Evolutionary conservation across 2,797 vertebrate species (phyloP).

Genomic region (Scleropages formosus): DNA sequence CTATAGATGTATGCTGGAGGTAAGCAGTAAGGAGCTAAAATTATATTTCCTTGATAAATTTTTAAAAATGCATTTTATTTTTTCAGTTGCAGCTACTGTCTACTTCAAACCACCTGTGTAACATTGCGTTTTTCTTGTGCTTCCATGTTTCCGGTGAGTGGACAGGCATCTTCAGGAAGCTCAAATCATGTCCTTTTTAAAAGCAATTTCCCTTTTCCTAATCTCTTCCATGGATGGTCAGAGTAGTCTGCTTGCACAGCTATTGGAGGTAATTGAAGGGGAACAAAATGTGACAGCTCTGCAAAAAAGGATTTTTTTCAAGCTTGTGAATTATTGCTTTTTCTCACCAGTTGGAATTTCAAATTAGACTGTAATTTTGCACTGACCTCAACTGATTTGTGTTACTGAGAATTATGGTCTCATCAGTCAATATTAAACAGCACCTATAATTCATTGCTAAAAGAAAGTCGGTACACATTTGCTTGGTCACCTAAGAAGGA

Average conservation of each 20-base stretch:
- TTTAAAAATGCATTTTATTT: too few species aligned
- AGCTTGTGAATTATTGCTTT: conserved; percentile 8
- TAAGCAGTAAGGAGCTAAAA: too few species aligned
- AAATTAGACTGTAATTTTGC: not conserved
- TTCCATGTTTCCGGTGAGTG: not conserved
- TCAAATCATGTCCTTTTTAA: not conserved
- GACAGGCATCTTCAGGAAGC: not conserved
- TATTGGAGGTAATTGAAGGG: not conserved
- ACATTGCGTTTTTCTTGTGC: too few species aligned
- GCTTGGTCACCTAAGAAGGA: not conserved
- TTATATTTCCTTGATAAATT: too few species aligned
- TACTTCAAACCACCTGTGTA: too few species aligned
- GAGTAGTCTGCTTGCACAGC: not conserved
- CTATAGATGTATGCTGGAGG: too few species aligned
- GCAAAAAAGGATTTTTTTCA: not conserved
- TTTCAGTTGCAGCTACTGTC: too few species aligned
- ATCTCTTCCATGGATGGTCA: not conserved
- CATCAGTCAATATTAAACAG: conserved; percentile 17
- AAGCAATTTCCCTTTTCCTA: not conserved
- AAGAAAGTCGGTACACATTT: not conserved
- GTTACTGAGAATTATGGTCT: conserved; percentile 18
- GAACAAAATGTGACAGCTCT: conserved; percentile 13
- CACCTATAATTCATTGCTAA: conserved; percentile 1
- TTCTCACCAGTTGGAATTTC: not conserved
- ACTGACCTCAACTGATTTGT: not conserved